Percentiles rank a stretch among this genome's conserved stretches.
Evolutionary conservation across 2,888 invertebrate species (phyloP).

Genomic region (Nomada lathburiana): DNA sequence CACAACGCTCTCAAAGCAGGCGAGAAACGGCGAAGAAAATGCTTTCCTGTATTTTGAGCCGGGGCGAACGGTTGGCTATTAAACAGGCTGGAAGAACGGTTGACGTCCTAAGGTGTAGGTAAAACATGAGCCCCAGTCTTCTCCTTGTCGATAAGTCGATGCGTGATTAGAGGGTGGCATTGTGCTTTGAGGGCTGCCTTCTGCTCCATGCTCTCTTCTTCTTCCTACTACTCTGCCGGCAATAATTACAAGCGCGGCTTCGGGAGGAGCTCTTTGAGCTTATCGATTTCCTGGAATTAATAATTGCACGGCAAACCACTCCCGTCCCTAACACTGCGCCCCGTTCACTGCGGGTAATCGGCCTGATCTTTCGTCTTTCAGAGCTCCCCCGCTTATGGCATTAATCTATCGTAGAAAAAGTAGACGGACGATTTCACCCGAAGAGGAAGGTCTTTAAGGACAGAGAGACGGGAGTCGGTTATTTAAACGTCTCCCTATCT

Average conservation of each 20-base stretch:
- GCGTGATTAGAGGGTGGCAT: constrained; percentile 83
- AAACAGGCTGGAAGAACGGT: constrained; percentile 60
- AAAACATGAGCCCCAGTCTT: constrained; percentile 69
- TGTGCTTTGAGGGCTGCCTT: constrained; percentile 79
- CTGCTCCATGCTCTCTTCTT: constrained; percentile 58
- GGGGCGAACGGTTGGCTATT: constrained; percentile 60
- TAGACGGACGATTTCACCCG: constrained; percentile 49
- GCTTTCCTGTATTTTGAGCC: constrained; percentile 71
- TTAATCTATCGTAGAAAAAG: constrained; percentile 59
- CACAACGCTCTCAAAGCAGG: constrained; percentile 50
- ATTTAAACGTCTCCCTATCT: background rate
- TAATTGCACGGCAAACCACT: constrained; percentile 78
- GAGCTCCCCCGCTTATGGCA: constrained; percentile 35
- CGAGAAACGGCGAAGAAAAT: constrained; percentile 68
- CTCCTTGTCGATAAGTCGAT: constrained; percentile 82
- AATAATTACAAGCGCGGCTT: constrained; percentile 82
- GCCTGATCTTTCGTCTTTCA: constrained; percentile 66
- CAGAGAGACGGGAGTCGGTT: background rate
- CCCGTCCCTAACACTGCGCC: constrained; percentile 59
- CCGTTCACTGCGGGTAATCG: constrained; percentile 67
- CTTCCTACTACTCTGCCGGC: constrained; percentile 71
- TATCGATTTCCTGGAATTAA: constrained; percentile 83
- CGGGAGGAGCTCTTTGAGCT: constrained; percentile 79
- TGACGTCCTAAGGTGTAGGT: constrained; percentile 51
- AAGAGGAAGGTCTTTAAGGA: constrained; percentile 55